Base-by-base conservation (phyloP, 2,888 invertebrate species). In the Diachrysia chrysitis region DNA sequence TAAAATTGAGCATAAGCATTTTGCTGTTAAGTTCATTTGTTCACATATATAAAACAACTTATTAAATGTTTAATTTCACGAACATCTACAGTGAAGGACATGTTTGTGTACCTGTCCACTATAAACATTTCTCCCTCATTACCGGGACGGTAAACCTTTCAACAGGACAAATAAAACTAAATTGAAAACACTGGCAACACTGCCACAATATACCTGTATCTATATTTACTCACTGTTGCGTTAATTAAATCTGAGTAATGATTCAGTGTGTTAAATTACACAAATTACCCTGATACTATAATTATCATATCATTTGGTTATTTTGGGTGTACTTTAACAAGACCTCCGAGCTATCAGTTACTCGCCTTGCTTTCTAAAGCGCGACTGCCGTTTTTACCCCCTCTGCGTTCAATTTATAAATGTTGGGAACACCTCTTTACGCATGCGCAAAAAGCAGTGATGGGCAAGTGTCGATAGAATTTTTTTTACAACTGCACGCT, bases 401-500 rank as follows among this genome's bases (percentile, higher is more conserved):
- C 55, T 46, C 66, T 17, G 29, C 48, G 58, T 57, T 64, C 25
- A 14, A n/a, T 68, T 81, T 81, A 74, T 80, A 76, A 67, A 66
- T 17, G n/a, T 17, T 57, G 19, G 51, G 1, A 61, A 35, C 42
- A n/a, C 32, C 2, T 10, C 1, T 58, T 12, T 71, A 72, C 90
- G 91, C 92, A 87, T 89, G 92, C 87, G 92, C 73, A 0, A 51
- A 53, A 17, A 66, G 17, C 82, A 89, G 87, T 73, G 87, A 78
- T 60, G 87, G 63, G 79, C 65, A 54, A 55, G 35, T 76, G 83
- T 87, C 90, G 82, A 83, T 79, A 63, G 21, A 58, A 32, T 63
- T 63, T 53, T 62, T 62, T 4, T 12, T 10, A 56, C 66, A 54
- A 37, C 48, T 65, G n/a, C 19, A 19, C 48, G 48, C 48, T 51